Percentiles rank a stretch among this genome's conserved stretches.
Conservation (phyloP, 2,797 vertebrate species). For the Acrossocheilus wenchowensis region DNA sequence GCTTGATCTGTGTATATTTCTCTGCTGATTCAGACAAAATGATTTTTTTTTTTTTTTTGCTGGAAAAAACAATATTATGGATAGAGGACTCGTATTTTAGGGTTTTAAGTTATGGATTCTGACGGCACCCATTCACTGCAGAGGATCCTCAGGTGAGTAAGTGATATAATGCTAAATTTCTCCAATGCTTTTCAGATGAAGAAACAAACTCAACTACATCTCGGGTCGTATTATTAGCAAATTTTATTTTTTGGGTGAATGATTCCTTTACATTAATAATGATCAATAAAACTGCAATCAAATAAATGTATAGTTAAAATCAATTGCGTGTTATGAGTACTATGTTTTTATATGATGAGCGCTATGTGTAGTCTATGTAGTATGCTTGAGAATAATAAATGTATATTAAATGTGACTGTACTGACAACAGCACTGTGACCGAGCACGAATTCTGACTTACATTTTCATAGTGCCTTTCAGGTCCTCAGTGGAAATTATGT, state of each 20-base stretch:
- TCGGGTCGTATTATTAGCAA: background rate
- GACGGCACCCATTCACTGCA: background rate
- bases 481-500: background rate
- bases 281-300: background rate
- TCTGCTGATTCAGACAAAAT: background rate
- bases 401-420: background rate
- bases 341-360: background rate
- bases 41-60: background rate
- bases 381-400: background rate
- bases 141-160: background rate
- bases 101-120: background rate
- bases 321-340: background rate
- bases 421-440: too few relatives aligned
- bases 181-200: background rate
- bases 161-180: background rate
- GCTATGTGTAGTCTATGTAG: background rate
- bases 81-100: background rate
- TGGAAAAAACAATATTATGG: background rate
- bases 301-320: background rate
- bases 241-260: background rate
- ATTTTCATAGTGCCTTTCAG: background rate
- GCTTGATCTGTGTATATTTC: background rate
- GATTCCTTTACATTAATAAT: background rate
- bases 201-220: background rate
- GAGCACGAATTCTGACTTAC: background rate